These are phyloP conservation scores for Melanotaenia nigrans DNA, from an alignment of 2,797 vertebrate genomes.

Conservation along the genomic window DNA sequence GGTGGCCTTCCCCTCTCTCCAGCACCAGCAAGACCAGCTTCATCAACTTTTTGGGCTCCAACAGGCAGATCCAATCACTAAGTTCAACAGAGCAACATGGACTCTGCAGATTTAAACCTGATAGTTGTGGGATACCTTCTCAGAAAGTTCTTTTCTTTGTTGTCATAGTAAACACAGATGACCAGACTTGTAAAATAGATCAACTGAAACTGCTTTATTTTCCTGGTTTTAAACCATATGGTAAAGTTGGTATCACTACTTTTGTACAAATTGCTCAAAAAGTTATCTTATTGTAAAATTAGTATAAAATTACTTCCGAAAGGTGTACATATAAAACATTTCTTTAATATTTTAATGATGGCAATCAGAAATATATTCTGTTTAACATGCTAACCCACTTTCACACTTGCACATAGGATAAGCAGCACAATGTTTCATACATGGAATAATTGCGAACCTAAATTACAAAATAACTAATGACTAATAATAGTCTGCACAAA, in stretches of 20 bases:
- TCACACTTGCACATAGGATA: conserved; percentile 3
- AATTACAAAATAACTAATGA: no score
- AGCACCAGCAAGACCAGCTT: not conserved
- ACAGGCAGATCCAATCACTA: conserved; percentile 3
- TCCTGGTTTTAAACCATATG: not conserved
- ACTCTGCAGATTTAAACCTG: conserved; percentile 5
- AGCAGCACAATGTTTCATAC: not conserved
- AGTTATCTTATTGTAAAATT: not conserved
- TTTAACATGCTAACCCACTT: not conserved
- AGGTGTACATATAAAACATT: not conserved
- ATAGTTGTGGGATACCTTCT: not conserved
- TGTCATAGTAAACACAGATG: not conserved
- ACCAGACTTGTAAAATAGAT: not conserved
- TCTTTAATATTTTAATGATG: not conserved
- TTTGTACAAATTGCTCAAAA: not conserved
- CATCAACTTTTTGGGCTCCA: not conserved
- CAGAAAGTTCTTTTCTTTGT: conserved; percentile 1
- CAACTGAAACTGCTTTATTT: not conserved
- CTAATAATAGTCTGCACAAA: no score
- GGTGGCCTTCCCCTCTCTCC: conserved; percentile 10
- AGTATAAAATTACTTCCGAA: not conserved
- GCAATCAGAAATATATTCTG: not conserved
- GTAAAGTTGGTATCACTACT: not conserved
- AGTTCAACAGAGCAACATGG: not conserved
- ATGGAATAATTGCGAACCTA: no score